These are phyloP conservation scores for Pampus argenteus DNA, from an alignment of 2,797 vertebrate genomes.

Conservation along the genomic window DNA sequence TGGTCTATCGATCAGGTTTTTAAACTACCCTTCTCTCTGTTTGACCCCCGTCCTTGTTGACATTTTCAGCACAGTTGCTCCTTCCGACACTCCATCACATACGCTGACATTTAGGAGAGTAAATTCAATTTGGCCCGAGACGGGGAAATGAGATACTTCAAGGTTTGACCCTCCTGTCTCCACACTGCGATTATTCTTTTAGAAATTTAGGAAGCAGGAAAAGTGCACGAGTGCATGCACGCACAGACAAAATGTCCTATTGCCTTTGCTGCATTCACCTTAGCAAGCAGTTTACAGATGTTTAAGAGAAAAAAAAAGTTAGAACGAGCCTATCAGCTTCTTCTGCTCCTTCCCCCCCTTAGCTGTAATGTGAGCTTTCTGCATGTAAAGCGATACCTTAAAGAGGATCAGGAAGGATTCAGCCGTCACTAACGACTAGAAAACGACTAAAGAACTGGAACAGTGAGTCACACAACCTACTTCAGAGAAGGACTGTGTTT, in stretches of 20 bases:
- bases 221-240: slow-evolving; percentile 2
- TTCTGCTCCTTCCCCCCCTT: slow-evolving; percentile 12
- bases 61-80: slow-evolving; percentile 23
- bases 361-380: slow-evolving; percentile 41
- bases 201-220: slow-evolving; percentile 10
- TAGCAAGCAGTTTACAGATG: slow-evolving; percentile 5
- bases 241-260: not conserved
- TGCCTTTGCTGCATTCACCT: not conserved
- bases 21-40: slow-evolving; percentile 14
- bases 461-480: slow-evolving; percentile 24
- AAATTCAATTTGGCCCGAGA: slow-evolving; percentile 41
- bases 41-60: slow-evolving; percentile 27
- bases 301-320: not conserved
- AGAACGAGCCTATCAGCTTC: not conserved
- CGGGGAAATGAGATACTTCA: slow-evolving; percentile 30
- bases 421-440: slow-evolving; percentile 24
- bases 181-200: slow-evolving; percentile 22
- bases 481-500: slow-evolving; percentile 9
- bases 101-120: slow-evolving; percentile 20
- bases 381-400: slow-evolving; percentile 24
- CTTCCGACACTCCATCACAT: slow-evolving; percentile 4
- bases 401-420: slow-evolving; percentile 37
- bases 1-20: slow-evolving; percentile 1
- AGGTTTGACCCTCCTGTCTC: slow-evolving; percentile 23
- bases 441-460: slow-evolving; percentile 41